Evolutionary conservation across 1,140 invertebrate genomes (phyloP), one percentile per base, ranked within the genome.

Genomic region (Cydia fagiglandana): DNA sequence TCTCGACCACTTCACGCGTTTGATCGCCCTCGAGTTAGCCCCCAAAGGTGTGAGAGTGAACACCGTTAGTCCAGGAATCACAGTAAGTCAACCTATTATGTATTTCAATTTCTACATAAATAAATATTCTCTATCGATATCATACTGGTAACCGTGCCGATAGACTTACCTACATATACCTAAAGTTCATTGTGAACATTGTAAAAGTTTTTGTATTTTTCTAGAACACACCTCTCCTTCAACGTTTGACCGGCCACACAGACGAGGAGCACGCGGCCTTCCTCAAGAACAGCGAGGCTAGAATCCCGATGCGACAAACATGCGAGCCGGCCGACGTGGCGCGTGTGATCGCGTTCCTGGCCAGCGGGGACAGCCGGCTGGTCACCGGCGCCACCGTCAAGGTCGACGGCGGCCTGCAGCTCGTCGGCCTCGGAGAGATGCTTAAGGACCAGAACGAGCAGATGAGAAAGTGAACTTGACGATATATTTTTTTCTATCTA

Each of bases 1-100:
- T 17, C 75, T 97, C 7, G 96, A 97, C 89, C 96, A 97, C 82
- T 93, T 97, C 53, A 97, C 96, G 3, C 89, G 94, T 77, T 96
- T 95, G 73, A 78, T 91, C 20, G 94, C 94, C 24, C 93, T 96
- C 80, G 95, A 96, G 86, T 86, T 96, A 30, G 95, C 95, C 20
- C 73, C 91, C 0, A 95, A 96, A 88, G 90, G 94, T 80, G 93
- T 97, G 12, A 90, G 96, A 76, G 96, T 96, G 0, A 97, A 97
- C 88, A 91, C 94, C 74, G 95, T 96, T 0, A 95, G 95, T 87
- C 96, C 96, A 68, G 95, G 95, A 73, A 94, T 96, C 2, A 91
- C 95, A 64, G 80, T 94, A 17, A 41, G 38, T 41, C 34, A 38
- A 41, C 38, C 34, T 34, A 34, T 2, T 3, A 3, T 30, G 4